Evolutionary conservation across 2,113 vertebrate species (phyloP), one percentile per base, ranked within the genome.

Genomic region (Perca flavescens): DNA sequence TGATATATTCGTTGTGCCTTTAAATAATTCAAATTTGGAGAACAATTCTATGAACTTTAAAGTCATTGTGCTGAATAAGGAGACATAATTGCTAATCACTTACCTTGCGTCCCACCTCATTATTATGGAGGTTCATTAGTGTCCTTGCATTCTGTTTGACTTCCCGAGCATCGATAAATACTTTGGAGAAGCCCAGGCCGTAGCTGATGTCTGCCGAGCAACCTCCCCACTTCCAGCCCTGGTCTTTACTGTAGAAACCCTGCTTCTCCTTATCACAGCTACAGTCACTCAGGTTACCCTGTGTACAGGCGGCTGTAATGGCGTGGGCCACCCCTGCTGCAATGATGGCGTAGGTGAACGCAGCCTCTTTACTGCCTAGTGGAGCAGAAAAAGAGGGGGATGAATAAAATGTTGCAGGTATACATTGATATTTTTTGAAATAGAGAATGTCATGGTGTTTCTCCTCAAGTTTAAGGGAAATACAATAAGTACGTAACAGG

Each of bases 91-190:
- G 19, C 58, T 22, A 1, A n/a, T 75, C 58, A 80, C 93, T 78
- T 96, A 99, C 98, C 98, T 99, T 99, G 6, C 98, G 94, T 85
- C 98, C 98, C 0, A 97, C 98, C 91, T 99, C 97, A 0, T 99
- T 99, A 88, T 99, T 99, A 93, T 99, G 98, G 68, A 99, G 95
- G 95, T 99, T 99, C 98, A 99, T 99, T 77, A 99, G 97, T 0
- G 97, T 98, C 89, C 98, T 93, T 6, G 98, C 97, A 0, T 98
- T 99, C 90, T 99, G 98, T 78, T 98, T 99, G 89, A 99, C 97
- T 93, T 99, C 98, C 68, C 98, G 96, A 2, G 98, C 97, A 0
- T 99, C 98, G 91, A 99, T 97, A 46, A 99, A 99, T 40, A 98
- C 96, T 92, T 98, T 99, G 95, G 98, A 98, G 82, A 99, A 99